Evolutionary conservation across 2,888 invertebrate species (phyloP).

Genomic region (Mechanitis messenoides): DNA sequence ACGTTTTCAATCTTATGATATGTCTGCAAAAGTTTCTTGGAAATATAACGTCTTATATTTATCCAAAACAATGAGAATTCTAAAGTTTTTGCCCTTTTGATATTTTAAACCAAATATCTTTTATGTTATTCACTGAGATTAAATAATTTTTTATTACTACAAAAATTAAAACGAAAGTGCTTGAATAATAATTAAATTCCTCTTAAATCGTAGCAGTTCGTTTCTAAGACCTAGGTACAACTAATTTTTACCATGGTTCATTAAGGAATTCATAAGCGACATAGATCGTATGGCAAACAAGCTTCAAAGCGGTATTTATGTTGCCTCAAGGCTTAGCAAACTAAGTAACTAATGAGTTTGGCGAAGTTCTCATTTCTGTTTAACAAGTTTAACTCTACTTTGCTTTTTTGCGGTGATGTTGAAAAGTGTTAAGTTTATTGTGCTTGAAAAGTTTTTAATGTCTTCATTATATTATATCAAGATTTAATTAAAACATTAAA

Average conservation of each 20-base stretch:
- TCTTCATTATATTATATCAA: neutral
- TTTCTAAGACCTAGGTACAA: neutral
- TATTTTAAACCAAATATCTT: too few relatives aligned
- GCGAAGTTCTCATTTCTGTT: conserved; percentile 38
- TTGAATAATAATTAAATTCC: too few relatives aligned
- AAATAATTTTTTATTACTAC: too few relatives aligned
- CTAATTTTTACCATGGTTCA: conserved; percentile 19
- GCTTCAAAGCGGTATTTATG: conserved; percentile 33
- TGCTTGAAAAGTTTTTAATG: conserved; percentile 20
- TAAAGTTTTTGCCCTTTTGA: too few relatives aligned
- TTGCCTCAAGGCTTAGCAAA: conserved; percentile 35
- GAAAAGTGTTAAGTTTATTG: conserved; percentile 34
- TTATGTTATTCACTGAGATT: too few relatives aligned
- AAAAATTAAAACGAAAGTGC: too few relatives aligned
- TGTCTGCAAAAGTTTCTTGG: too few relatives aligned
- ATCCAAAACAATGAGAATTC: too few relatives aligned
- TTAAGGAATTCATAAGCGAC: conserved; percentile 24
- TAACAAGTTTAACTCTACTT: conserved; percentile 22
- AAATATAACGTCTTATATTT: too few relatives aligned
- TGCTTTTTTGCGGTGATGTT: conserved; percentile 23
- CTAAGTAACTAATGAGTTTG: conserved; percentile 48
- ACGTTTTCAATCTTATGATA: too few relatives aligned
- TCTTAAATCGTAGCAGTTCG: neutral
- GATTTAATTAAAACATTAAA: neutral
- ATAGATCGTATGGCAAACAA: conserved; percentile 47